A percentile compares a stretch with the other conserved stretches of the same genome.
Evolutionary conservation across 2,888 invertebrate genomes (phyloP).

Genomic region (Dolomedes plantarius): DNA sequence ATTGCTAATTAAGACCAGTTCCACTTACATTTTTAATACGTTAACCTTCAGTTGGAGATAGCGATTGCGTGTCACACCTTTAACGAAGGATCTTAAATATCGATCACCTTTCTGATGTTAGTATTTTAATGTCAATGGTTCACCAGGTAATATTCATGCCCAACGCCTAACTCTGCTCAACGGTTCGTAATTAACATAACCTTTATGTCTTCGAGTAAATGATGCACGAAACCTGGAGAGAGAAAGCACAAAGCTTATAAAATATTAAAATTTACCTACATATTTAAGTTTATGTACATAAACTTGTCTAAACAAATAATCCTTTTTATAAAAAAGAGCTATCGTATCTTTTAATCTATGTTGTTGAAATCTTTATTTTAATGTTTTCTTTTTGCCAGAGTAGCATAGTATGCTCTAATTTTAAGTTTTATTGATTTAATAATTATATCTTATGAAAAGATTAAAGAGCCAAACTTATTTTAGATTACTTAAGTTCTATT

Average conservation of each 20-base stretch:
- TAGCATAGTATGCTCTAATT: no score
- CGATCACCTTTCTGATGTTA: neutral
- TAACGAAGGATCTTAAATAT: neutral
- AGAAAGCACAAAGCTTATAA: neutral
- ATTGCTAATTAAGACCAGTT: no score
- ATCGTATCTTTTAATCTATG: no score
- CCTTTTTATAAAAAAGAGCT: no score
- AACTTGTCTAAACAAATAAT: no score
- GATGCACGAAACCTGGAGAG: neutral
- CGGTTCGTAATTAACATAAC: neutral
- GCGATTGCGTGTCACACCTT: conserved; percentile 1
- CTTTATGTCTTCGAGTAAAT: neutral
- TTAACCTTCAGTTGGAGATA: neutral
- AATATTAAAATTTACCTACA: neutral
- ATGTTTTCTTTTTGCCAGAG: no score
- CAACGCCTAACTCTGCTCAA: neutral
- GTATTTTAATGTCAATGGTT: conserved; percentile 7
- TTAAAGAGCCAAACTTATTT: no score
- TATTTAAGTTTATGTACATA: neutral
- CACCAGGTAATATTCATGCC: neutral
- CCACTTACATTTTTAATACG: no score
- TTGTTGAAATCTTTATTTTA: no score
- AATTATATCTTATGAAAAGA: no score
- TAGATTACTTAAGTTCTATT: no score
- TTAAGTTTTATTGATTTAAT: no score